Evolutionary conservation across 2,888 invertebrate genomes (phyloP).

Genomic region (Onchidella celtica): DNA sequence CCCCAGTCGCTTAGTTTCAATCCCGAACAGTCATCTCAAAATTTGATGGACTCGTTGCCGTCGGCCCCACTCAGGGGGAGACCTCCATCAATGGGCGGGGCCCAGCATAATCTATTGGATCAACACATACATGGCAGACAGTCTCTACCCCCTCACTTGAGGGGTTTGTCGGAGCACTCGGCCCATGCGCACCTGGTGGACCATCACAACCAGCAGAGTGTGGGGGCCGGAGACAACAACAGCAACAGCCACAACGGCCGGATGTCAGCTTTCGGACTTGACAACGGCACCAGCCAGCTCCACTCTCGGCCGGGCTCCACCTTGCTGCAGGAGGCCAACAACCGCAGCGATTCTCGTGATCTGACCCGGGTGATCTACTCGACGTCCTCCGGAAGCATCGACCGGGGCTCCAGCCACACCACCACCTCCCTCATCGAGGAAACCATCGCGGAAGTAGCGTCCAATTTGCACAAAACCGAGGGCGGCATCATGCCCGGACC

Average conservation of each 20-base stretch:
- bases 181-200: conserved; percentile 52
- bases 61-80: conserved; percentile 16
- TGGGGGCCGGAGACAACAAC: conserved; percentile 22
- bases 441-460: conserved; percentile 40
- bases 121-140: conserved; percentile 48
- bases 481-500: conserved; percentile 35
- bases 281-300: conserved; percentile 51
- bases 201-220: conserved; percentile 43
- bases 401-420: background rate
- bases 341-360: conserved; percentile 48
- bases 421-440: conserved; percentile 41
- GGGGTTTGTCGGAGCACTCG: conserved; percentile 45
- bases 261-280: conserved; percentile 50
- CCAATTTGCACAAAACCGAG: conserved; percentile 38
- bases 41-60: conserved; percentile 35
- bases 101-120: conserved; percentile 44
- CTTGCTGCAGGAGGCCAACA: conserved; percentile 49
- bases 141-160: conserved; percentile 51
- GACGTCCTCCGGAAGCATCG: conserved; percentile 25
- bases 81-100: conserved; percentile 33
- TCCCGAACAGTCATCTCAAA: conserved; percentile 29
- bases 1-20: conserved; percentile 29
- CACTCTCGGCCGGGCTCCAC: conserved; percentile 39
- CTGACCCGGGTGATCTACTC: conserved; percentile 48
- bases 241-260: conserved; percentile 47